Evolutionary conservation across 1,140 invertebrate species (phyloP).

Genomic region (Cheumatopsyche charites): DNA sequence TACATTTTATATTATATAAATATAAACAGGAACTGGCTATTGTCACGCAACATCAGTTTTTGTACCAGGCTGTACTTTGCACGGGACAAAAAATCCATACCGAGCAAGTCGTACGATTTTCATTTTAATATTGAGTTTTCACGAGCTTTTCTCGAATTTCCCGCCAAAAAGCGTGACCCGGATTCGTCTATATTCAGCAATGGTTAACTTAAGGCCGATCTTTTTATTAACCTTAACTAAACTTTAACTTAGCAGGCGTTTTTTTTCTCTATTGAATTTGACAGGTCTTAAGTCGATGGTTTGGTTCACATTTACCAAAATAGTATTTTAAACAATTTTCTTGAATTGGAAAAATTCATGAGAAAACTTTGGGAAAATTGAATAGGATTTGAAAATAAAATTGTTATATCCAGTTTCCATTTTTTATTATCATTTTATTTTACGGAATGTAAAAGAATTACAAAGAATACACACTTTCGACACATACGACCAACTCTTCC

Average conservation of each 20-base stretch:
- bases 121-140: slow-evolving; percentile 9
- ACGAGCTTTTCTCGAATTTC: background rate
- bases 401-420: background rate
- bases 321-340: too few species aligned
- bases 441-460: slow-evolving; percentile 48
- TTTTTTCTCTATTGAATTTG: too few species aligned
- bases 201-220: too few species aligned
- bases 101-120: background rate
- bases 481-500: slow-evolving; percentile 25
- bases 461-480: slow-evolving; percentile 44
- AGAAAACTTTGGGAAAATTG: too few species aligned
- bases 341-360: too few species aligned
- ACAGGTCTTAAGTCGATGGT: too few species aligned
- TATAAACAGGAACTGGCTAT: background rate
- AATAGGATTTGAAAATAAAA: background rate
- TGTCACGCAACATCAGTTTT: slow-evolving; percentile 7
- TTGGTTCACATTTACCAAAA: too few species aligned
- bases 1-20: too few species aligned
- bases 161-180: background rate
- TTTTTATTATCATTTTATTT: slow-evolving; percentile 43
- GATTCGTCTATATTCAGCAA: too few species aligned
- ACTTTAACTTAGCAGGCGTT: too few species aligned
- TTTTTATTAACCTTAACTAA: too few species aligned
- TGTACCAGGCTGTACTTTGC: slow-evolving; percentile 6
- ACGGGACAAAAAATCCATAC: slow-evolving; percentile 18